Conservation (phyloP, 1,140 invertebrate species). For the Drosophila oshimai region DNA sequence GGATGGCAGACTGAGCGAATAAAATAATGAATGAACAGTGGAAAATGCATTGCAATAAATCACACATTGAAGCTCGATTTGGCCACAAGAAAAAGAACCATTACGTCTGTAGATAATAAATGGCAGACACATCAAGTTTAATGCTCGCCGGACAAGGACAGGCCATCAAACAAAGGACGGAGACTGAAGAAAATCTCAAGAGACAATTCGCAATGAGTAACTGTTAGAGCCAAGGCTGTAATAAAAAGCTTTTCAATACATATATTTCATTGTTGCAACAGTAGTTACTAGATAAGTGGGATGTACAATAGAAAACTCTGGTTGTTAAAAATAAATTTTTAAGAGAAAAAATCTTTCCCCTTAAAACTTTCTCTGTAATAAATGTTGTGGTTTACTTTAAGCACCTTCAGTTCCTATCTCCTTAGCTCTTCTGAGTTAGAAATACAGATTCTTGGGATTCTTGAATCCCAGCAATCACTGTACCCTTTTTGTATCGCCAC, state of each 20-base stretch:
- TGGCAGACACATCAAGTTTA: conserved; percentile 60
- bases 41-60: conserved; percentile 48
- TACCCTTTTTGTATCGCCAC: background rate
- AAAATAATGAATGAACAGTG: conserved; percentile 46
- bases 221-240: conserved; percentile 5
- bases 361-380: too few species aligned
- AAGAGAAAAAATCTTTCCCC: too few species aligned
- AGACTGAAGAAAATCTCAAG: conserved; percentile 4
- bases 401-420: too few species aligned
- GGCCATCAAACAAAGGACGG: conserved; percentile 13
- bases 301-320: too few species aligned
- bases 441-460: background rate
- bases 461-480: background rate
- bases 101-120: conserved; percentile 32
- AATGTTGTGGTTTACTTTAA: too few species aligned
- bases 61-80: conserved; percentile 45
- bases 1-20: conserved; percentile 21
- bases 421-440: too few species aligned
- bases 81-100: background rate
- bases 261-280: background rate
- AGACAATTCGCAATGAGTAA: conserved; percentile 15
- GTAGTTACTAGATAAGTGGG: background rate
- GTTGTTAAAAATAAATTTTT: background rate
- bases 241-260: conserved; percentile 18
- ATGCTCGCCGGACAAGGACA: conserved; percentile 40